Conservation (phyloP, 2,113 vertebrate genomes). For the Onychostoma macrolepis region DNA sequence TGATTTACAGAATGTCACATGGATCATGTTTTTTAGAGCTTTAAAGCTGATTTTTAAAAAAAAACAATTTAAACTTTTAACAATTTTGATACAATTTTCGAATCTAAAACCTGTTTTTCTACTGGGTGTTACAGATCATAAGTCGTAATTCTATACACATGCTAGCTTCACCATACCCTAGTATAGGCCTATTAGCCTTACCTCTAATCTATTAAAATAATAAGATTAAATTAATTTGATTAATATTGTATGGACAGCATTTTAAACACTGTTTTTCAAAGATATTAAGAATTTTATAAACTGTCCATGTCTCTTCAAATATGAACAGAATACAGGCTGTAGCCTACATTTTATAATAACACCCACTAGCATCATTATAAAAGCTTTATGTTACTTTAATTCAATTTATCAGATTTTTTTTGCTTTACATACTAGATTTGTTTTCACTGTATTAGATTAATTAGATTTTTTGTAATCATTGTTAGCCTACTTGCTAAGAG, state of each 20-base stretch:
- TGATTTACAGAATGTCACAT: slow-evolving; percentile 41
- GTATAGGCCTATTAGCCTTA: background rate
- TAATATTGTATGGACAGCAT: background rate
- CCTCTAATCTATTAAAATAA: background rate
- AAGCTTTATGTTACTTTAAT: too few species aligned
- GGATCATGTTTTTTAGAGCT: slow-evolving; percentile 23
- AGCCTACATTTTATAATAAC: too few species aligned
- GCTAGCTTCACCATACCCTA: background rate
- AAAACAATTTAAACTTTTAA: too few species aligned
- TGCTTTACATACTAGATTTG: too few species aligned
- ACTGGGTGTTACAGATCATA: background rate
- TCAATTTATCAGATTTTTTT: too few species aligned
- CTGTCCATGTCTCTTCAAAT: background rate
- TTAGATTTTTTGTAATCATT: too few species aligned
- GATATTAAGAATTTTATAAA: too few species aligned
- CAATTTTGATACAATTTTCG: background rate
- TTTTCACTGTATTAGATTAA: too few species aligned
- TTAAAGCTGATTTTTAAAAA: background rate
- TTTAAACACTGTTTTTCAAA: too few species aligned
- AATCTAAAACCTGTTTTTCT: background rate
- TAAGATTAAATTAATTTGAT: background rate
- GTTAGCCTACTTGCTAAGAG: too few species aligned
- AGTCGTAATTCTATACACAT: background rate
- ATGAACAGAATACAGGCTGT: background rate
- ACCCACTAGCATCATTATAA: too few species aligned